These are phyloP conservation scores for Lordiphosa collinella DNA, from an alignment of 1,140 invertebrate species.

Conservation along the genomic window DNA sequence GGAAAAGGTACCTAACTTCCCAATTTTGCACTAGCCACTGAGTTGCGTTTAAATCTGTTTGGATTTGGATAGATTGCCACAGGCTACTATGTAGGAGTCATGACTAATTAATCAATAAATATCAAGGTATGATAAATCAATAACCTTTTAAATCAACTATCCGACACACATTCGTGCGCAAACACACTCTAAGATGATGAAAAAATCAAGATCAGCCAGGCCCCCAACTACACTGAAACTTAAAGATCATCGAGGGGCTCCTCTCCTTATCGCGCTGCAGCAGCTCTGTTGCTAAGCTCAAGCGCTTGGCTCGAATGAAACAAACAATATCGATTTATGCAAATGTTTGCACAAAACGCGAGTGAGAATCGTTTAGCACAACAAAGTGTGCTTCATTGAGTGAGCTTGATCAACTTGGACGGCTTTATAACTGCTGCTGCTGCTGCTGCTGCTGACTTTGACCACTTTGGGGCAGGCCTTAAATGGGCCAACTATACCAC, in stretches of 20 bases:
- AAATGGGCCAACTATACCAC: conserved; percentile 23
- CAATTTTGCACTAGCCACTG: too few relatives aligned
- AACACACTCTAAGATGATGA: too few relatives aligned
- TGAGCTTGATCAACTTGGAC: conserved; percentile 1
- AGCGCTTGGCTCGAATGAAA: conserved; percentile 4
- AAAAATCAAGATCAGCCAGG: too few relatives aligned
- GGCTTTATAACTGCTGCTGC: background rate
- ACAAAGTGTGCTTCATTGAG: conserved; percentile 22
- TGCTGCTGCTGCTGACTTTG: conserved; percentile 1
- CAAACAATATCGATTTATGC: conserved; percentile 2
- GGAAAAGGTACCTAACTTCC: too few relatives aligned
- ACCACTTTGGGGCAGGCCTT: background rate
- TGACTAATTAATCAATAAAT: conserved; percentile 1
- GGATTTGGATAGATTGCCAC: too few relatives aligned
- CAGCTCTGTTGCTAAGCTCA: conserved; percentile 10
- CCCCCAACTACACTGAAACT: conserved; percentile 5
- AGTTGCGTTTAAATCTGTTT: too few relatives aligned
- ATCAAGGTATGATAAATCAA: background rate
- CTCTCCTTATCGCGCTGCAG: too few relatives aligned
- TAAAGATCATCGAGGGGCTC: too few relatives aligned
- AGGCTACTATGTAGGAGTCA: too few relatives aligned
- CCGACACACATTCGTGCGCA: too few relatives aligned
- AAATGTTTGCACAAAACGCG: conserved; percentile 19
- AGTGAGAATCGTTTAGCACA: conserved; percentile 13
- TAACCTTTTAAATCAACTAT: too few relatives aligned